These are phyloP conservation scores for Chelidonichthys spinosus DNA, from an alignment of 2,797 vertebrate genomes.

Conservation along the genomic window DNA sequence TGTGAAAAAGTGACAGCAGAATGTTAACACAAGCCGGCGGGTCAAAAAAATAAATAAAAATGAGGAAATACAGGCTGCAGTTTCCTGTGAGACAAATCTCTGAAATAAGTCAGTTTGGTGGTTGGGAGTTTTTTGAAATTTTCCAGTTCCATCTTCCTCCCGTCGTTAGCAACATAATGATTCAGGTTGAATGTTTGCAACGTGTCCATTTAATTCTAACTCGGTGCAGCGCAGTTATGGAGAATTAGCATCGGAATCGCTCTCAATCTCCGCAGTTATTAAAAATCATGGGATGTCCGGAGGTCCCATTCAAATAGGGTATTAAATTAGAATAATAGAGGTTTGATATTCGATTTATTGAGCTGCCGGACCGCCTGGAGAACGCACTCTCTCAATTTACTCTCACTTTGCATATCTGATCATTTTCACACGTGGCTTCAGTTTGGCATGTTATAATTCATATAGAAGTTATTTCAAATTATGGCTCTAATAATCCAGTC, in stretches of 20 bases:
- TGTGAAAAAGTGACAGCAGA: neutral
- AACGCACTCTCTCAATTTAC: conserved; percentile 66
- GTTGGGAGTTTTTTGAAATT: neutral
- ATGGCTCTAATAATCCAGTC: conserved; percentile 48
- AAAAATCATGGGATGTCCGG: conserved; percentile 69
- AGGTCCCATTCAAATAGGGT: conserved; percentile 70
- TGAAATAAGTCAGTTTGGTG: neutral
- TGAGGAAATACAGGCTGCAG: neutral
- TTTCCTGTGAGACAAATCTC: neutral
- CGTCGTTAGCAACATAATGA: conserved; percentile 23
- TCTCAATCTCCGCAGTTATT: conserved; percentile 68
- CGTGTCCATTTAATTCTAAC: conserved; percentile 56
- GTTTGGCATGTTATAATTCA: conserved; percentile 48
- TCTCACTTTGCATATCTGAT: conserved; percentile 56
- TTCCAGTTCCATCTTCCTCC: conserved; percentile 20
- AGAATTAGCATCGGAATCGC: conserved; percentile 55
- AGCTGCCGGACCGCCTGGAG: conserved; percentile 58
- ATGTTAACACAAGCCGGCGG: neutral
- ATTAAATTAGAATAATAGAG: conserved; percentile 78
- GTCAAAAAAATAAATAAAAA: neutral
- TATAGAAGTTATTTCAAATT: conserved; percentile 50
- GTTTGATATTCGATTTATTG: conserved; percentile 73
- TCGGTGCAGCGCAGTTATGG: conserved; percentile 41
- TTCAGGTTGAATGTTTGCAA: conserved; percentile 44
- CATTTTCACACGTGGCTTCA: conserved; percentile 37